phyloP scores from a whole-genome alignment of 2,113 vertebrate species.

The Eptesicus fuscus region DNA sequence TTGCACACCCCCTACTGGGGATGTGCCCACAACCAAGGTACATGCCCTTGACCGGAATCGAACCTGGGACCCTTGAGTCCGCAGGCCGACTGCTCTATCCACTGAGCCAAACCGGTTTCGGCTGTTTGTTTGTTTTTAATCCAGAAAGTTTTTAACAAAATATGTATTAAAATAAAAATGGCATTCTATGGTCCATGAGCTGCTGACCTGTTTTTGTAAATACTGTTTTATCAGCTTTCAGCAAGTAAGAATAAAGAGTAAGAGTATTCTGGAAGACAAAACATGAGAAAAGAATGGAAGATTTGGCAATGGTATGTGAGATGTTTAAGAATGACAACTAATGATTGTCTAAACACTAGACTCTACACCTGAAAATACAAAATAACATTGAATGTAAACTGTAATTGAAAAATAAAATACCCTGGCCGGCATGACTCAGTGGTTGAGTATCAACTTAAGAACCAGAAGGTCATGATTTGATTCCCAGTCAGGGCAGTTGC shows the following conservation, averaged over 20 bases:
- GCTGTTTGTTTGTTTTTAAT: background rate
- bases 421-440: too few relatives aligned
- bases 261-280: background rate
- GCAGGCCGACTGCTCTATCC: too few relatives aligned
- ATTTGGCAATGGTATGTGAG: background rate
- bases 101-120: too few relatives aligned
- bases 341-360: background rate
- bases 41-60: too few relatives aligned
- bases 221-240: background rate
- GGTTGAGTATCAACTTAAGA: too few relatives aligned
- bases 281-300: background rate
- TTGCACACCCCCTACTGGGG: too few relatives aligned
- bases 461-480: too few relatives aligned
- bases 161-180: background rate
- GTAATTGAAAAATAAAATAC: background rate
- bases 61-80: too few relatives aligned
- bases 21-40: too few relatives aligned
- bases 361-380: background rate
- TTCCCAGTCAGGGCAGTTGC: too few relatives aligned
- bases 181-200: background rate
- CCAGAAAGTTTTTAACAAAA: background rate
- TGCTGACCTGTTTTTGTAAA: background rate
- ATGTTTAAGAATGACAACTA: background rate
- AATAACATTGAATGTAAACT: background rate
- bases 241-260: background rate